Evolutionary conservation across 2,888 invertebrate species (phyloP).

Genomic region (Sminthurides aquaticus): DNA sequence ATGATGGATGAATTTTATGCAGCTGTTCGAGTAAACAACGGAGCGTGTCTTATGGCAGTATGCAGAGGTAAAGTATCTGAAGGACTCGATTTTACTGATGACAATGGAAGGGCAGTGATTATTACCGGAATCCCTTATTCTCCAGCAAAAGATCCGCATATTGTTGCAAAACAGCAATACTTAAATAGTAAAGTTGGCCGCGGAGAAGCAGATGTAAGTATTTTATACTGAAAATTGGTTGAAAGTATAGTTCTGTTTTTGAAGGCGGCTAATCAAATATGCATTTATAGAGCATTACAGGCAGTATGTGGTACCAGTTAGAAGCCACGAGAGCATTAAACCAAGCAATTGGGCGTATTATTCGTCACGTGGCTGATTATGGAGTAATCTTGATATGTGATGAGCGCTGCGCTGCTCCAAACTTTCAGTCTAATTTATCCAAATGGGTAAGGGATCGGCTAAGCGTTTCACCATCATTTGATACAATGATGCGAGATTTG

Average conservation of each 20-base stretch:
- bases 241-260: not conserved
- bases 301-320: constrained; percentile 81
- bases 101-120: constrained; percentile 68
- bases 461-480: constrained; percentile 58
- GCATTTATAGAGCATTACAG: constrained; percentile 48
- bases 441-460: constrained; percentile 73
- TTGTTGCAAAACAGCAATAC: constrained; percentile 83
- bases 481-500: constrained; percentile 62
- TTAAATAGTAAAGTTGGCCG: constrained; percentile 59
- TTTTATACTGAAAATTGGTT: not conserved
- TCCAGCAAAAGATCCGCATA: constrained; percentile 82
- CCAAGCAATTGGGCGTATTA: constrained; percentile 96
- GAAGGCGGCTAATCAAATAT: not conserved
- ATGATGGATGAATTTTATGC: constrained; percentile 78
- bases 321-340: constrained; percentile 96
- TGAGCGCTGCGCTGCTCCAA: constrained; percentile 59
- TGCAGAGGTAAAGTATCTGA: constrained; percentile 65
- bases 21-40: constrained; percentile 63
- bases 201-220: constrained; percentile 14
- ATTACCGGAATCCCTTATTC: constrained; percentile 95
- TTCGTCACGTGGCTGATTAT: constrained; percentile 88
- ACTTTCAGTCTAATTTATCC: constrained; percentile 64
- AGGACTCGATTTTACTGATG: constrained; percentile 72
- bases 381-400: constrained; percentile 93
- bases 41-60: constrained; percentile 84